Evolutionary conservation across 2,888 invertebrate genomes (phyloP).

Genomic region (Theodoxus fluviatilis): DNA sequence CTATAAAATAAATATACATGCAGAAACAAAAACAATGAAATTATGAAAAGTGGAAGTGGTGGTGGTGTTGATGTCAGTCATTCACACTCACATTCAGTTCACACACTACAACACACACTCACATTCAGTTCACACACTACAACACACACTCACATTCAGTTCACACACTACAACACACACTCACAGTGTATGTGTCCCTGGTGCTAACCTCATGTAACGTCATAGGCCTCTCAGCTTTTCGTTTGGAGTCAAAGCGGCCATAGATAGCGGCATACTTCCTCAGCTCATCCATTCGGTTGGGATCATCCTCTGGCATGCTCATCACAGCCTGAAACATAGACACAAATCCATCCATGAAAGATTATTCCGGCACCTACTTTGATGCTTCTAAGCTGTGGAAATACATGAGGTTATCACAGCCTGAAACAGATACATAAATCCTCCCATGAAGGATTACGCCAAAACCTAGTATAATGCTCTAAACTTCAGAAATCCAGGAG

Average conservation of each 20-base stretch:
- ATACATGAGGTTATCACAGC: too few relatives aligned
- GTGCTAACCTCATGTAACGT: constrained; percentile 86
- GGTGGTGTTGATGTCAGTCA: not conserved
- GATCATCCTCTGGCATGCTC: constrained; percentile 87
- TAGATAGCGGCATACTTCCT: constrained; percentile 92
- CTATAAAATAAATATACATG: not conserved
- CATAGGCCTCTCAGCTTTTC: constrained; percentile 94
- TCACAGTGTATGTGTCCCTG: not conserved
- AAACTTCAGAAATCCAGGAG: too few relatives aligned
- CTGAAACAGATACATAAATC: too few relatives aligned
- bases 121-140: not conserved
- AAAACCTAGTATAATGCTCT: too few relatives aligned
- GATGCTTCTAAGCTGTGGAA: too few relatives aligned
- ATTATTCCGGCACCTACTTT: too few relatives aligned
- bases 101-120: not conserved
- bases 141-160: not conserved
- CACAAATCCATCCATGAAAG: not conserved
- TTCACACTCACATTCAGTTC: not conserved
- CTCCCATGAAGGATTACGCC: too few relatives aligned
- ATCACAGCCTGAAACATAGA: constrained; percentile 76
- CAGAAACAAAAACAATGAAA: constrained; percentile 8
- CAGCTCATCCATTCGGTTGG: constrained; percentile 81
- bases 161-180: not conserved
- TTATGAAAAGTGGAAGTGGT: not conserved
- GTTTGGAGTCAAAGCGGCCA: constrained; percentile 95